A percentile compares a stretch with the other conserved stretches of the same genome.
Evolutionary conservation across 1,140 invertebrate species (phyloP).

Genomic region (Doryteuthis pealeii): DNA sequence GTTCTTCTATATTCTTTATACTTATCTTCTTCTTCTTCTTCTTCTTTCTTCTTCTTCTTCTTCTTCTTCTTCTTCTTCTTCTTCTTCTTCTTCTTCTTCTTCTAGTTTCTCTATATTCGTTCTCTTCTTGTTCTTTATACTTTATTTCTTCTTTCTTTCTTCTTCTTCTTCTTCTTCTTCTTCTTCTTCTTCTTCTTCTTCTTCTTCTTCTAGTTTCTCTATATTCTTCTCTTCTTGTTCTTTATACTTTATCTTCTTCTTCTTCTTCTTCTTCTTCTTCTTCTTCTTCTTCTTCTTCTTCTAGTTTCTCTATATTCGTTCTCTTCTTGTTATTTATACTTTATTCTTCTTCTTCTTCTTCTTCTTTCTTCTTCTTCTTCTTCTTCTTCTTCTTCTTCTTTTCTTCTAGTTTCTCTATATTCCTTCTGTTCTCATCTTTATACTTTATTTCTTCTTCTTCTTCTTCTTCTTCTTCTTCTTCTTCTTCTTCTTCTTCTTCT

Average conservation of each 20-base stretch:
- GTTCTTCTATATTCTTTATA: background rate
- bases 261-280: too few relatives aligned
- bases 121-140: too few relatives aligned
- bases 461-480: too few relatives aligned
- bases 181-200: background rate
- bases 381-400: slow-evolving; percentile 2
- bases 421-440: background rate
- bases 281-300: background rate
- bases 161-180: too few relatives aligned
- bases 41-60: too few relatives aligned
- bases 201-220: too few relatives aligned
- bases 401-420: background rate
- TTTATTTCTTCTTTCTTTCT: too few relatives aligned
- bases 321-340: background rate
- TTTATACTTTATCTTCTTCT: too few relatives aligned
- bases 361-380: too few relatives aligned
- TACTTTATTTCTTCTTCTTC: too few relatives aligned
- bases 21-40: background rate
- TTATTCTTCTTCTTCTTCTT: background rate
- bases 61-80: slow-evolving; percentile 2
- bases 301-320: background rate
- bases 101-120: too few relatives aligned
- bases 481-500: background rate
- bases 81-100: slow-evolving; percentile 2
- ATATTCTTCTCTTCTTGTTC: too few relatives aligned